These are phyloP conservation scores for Margarornis squamiger DNA, from an alignment of 2,797 vertebrate genomes.

Conservation along the genomic window DNA sequence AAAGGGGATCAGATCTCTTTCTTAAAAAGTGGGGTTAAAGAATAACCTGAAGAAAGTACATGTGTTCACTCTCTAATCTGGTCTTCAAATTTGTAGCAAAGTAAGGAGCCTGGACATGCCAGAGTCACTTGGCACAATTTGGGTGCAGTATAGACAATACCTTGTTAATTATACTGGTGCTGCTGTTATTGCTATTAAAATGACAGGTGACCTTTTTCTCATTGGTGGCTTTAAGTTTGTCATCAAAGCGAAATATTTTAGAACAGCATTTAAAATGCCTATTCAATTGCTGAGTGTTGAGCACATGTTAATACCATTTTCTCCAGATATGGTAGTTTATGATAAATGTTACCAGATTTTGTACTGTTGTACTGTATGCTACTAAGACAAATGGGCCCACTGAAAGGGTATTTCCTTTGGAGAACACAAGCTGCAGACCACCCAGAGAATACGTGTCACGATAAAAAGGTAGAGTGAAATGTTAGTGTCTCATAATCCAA, in stretches of 20 bases:
- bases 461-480: slow-evolving; percentile 50
- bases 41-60: background rate
- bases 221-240: slow-evolving; percentile 21
- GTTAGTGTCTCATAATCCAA: background rate
- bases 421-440: slow-evolving; percentile 46
- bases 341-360: slow-evolving; percentile 69
- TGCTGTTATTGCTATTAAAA: background rate
- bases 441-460: background rate
- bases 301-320: slow-evolving; percentile 63
- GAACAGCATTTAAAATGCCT: slow-evolving; percentile 17
- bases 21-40: background rate
- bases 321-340: slow-evolving; percentile 59
- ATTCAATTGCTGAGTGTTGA: slow-evolving; percentile 50
- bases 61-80: background rate
- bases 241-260: slow-evolving; percentile 35
- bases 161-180: background rate
- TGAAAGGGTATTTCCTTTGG: slow-evolving; percentile 63
- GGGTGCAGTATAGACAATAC: background rate
- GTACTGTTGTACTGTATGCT: slow-evolving; percentile 28
- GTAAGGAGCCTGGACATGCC: background rate
- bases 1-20: background rate
- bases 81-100: background rate
- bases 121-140: background rate
- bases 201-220: background rate
- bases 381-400: slow-evolving; percentile 57